phyloP scores from a whole-genome alignment of 1,140 invertebrate genomes.

The Melipona quadrifasciata region DNA sequence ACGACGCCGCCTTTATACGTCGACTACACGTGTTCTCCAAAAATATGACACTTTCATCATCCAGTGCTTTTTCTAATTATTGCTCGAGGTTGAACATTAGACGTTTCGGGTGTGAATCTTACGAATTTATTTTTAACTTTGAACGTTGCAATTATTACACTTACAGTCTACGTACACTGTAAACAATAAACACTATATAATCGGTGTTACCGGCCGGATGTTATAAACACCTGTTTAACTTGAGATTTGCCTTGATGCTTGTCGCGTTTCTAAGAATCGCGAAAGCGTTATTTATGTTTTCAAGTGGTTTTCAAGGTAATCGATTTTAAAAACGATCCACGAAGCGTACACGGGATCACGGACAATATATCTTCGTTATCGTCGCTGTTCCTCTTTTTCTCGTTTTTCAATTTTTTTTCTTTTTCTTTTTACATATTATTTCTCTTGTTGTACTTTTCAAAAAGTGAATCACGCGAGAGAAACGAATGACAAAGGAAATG shows the following conservation, averaged over 20 bases:
- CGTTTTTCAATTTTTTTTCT: neutral
- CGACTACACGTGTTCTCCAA: slow-evolving; percentile 40
- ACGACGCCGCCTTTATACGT: slow-evolving; percentile 11
- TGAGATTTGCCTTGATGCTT: neutral
- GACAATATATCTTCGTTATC: slow-evolving; percentile 17
- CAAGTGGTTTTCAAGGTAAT: neutral
- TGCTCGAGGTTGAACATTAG: slow-evolving; percentile 2
- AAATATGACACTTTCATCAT: slow-evolving; percentile 49
- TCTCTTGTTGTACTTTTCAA: neutral
- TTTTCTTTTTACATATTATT: neutral
- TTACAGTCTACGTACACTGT: neutral
- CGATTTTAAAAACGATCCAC: neutral
- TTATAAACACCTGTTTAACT: neutral
- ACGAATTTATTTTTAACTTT: neutral
- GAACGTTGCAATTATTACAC: neutral
- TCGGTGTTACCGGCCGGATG: no score
- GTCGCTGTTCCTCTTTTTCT: neutral
- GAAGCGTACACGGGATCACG: slow-evolving; percentile 8
- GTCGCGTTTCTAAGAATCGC: slow-evolving; percentile 15
- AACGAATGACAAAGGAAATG: slow-evolving; percentile 15
- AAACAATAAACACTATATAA: neutral
- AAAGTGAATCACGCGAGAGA: slow-evolving; percentile 25
- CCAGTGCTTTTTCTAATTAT: slow-evolving; percentile 22
- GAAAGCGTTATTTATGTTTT: neutral
- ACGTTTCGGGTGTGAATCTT: neutral